Conservation (phyloP, 2,797 vertebrate species). For the Micropoecilia bifurca region DNA sequence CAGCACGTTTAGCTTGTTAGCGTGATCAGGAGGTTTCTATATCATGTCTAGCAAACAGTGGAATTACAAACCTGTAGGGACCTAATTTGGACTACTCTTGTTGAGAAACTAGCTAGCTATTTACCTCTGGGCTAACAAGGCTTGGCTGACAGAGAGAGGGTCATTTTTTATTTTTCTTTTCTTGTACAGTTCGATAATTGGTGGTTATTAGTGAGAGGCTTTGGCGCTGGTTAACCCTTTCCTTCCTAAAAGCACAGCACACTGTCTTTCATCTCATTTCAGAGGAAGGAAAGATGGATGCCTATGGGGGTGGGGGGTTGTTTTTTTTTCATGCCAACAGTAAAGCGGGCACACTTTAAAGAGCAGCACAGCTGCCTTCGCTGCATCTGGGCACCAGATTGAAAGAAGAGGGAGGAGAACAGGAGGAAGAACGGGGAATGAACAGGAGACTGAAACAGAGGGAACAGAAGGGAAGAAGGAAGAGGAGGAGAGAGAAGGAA, state of each 20-base stretch:
- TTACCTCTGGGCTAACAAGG: conserved; percentile 55
- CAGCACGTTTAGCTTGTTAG: conserved; percentile 51
- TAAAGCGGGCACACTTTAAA: conserved; percentile 69
- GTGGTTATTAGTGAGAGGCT: conserved; percentile 71
- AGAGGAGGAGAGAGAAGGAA: conserved; percentile 58
- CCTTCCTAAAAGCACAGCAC: conserved; percentile 43
- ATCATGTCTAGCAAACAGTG: conserved; percentile 48
- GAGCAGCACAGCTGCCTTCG: conserved; percentile 73
- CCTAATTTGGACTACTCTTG: conserved; percentile 56
- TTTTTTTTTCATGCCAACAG: conserved; percentile 55
- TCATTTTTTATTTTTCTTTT: conserved; percentile 44
- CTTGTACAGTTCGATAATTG: conserved; percentile 73
- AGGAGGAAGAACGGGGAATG: conserved; percentile 15
- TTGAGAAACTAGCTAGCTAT: conserved; percentile 45
- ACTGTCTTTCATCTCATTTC: conserved; percentile 68
- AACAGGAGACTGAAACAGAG: conserved; percentile 39
- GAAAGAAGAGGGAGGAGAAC: conserved; percentile 51
- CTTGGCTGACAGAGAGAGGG: conserved; percentile 32
- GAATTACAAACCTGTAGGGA: conserved; percentile 51
- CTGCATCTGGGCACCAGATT: conserved; percentile 72
- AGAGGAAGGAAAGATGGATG: conserved; percentile 54
- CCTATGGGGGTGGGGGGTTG: conserved; percentile 46
- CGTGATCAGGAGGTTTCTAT: conserved; percentile 56
- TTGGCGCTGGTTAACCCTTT: conserved; percentile 63
- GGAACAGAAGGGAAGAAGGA: conserved; percentile 52